These are phyloP conservation scores for Drosophila siamana DNA, from an alignment of 2,888 invertebrate genomes.

Conservation along the genomic window DNA sequence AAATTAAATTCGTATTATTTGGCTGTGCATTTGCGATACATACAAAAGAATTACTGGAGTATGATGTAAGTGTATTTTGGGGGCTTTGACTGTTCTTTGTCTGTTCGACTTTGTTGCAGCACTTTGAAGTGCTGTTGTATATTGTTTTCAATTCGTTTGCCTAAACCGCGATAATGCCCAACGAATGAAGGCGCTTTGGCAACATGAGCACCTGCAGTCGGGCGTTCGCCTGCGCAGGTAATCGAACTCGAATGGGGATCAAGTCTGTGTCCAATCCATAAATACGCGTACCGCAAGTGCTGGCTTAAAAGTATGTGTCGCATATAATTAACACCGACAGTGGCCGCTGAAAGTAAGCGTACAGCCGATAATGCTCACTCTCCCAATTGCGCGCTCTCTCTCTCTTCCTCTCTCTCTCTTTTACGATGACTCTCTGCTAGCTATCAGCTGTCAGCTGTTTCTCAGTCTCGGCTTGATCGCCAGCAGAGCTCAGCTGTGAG, in stretches of 20 bases:
- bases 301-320: conserved; percentile 4
- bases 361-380: conserved; percentile 22
- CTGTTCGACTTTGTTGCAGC: not conserved
- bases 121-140: not conserved
- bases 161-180: not conserved
- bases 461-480: conserved; percentile 15
- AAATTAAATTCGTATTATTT: too few relatives aligned
- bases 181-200: conserved; percentile 19
- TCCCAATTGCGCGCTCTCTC: not conserved
- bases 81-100: not conserved
- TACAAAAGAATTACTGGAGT: too few relatives aligned
- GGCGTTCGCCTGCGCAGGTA: conserved; percentile 49
- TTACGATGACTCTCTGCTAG: not conserved
- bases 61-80: not conserved
- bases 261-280: conserved; percentile 15
- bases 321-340: conserved; percentile 46
- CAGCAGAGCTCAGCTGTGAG: not conserved
- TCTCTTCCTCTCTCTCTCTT: conserved; percentile 7
- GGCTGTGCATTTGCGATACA: too few relatives aligned
- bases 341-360: conserved; percentile 45
- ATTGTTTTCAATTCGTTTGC: not conserved
- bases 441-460: conserved; percentile 44
- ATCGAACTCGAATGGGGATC: conserved; percentile 42
- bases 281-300: conserved; percentile 9
- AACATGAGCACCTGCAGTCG: conserved; percentile 18